Evolutionary conservation across 2,113 vertebrate genomes (phyloP).

Genomic region (human (Homo sapiens)): GRCh38 chr14:100239501-100240000

Average conservation of each 20-base stretch:
- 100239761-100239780: constrained; percentile 95
- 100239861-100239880: too few relatives aligned
- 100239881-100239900: constrained; percentile 98
- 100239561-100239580: constrained; percentile 98
- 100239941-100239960: constrained; percentile 81
- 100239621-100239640: constrained; percentile 97
- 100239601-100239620: constrained; percentile 93
- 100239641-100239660: constrained; percentile 96
- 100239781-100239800: constrained; percentile 95
- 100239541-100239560: constrained; percentile 98
- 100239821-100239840: constrained; percentile 89
- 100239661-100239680: constrained; percentile 95
- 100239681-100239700: constrained; percentile 97
- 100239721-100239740: constrained; percentile 88
- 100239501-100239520: constrained; percentile 95
- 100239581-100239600: constrained; percentile 97
- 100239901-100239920: constrained; percentile 99
- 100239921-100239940: constrained; percentile 88
- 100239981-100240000: constrained; percentile 98
- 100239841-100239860: constrained; percentile 82
- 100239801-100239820: constrained; percentile 90
- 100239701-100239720: constrained; percentile 94
- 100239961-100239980: constrained; percentile 99
- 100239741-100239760: constrained; percentile 87
- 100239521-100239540: constrained; percentile 90